Conservation (phyloP, 2,888 invertebrate genomes). For the Lasioglossum marginatum region DNA sequence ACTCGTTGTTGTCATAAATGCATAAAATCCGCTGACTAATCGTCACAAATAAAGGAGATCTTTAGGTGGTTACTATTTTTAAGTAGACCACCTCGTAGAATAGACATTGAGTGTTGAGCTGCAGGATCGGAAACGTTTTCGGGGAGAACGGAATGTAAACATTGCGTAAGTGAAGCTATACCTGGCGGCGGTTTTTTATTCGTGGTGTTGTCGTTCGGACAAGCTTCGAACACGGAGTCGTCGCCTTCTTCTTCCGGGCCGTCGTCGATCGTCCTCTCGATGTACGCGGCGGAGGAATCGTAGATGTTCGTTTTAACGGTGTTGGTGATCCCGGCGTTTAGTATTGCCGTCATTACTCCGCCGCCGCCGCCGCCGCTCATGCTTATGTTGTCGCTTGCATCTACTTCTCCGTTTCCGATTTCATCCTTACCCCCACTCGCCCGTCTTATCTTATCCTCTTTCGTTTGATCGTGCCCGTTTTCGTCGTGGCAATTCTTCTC, state of each 20-base stretch:
- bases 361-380: slow-evolving; percentile 41
- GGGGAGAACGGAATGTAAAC: no score
- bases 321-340: slow-evolving; percentile 25
- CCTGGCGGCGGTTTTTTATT: slow-evolving; percentile 64
- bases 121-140: no score
- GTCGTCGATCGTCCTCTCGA: slow-evolving; percentile 79
- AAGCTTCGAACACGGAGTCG: slow-evolving; percentile 82
- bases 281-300: slow-evolving; percentile 76
- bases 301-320: slow-evolving; percentile 68
- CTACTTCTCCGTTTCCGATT: slow-evolving; percentile 11
- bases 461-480: slow-evolving; percentile 37
- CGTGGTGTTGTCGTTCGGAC: slow-evolving; percentile 49
- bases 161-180: slow-evolving; percentile 28
- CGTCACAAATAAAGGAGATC: no score
- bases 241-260: slow-evolving; percentile 82
- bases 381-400: slow-evolving; percentile 24
- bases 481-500: neutral
- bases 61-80: no score
- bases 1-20: no score
- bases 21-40: no score
- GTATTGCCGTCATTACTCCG: slow-evolving; percentile 22
- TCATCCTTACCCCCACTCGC: slow-evolving; percentile 14
- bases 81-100: no score
- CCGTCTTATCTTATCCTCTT: slow-evolving; percentile 15
- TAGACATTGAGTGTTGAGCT: no score